Base-by-base conservation (phyloP, 2,888 invertebrate genomes). In the Exocentrus adspersus region DNA sequence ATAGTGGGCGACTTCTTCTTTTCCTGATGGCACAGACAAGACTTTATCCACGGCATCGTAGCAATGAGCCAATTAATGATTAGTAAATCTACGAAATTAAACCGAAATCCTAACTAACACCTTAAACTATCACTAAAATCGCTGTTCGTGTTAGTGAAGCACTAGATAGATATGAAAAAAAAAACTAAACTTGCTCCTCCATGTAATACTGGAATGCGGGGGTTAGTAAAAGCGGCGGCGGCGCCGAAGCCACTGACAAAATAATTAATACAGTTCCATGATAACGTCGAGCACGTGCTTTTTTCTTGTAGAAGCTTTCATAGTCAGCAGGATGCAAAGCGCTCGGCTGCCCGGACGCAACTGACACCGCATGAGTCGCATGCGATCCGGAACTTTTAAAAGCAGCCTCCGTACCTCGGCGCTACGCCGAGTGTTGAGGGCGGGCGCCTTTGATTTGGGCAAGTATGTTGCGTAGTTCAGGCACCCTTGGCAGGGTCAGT, bases 41-140 rank as follows among this genome's bases (percentile, higher is more conserved):
- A 82, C 71, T 82, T 83, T 72, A 84, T 82, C 84, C 84, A 84
- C 75, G 83, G 83, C 84, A 84, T 84, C 69, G 67, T 70, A 61
- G 20, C 14, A 41, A n/a, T n/a, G n/a, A 52, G 37, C 57, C 42
- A 53, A 51, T 60, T 28, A 53, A 30, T 43, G n/a, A n/a, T n/a
- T n/a, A n/a, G n/a, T 28, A 59, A 24, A 50, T 51, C n/a, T n/a
- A 37, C n/a, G 2, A 37, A 12, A 37, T 12, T 37, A 9, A 50
- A 50, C 42, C 24, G 9, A n/a, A 28, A 28, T 41, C 19, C 3
- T 46, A 57, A 53, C 21, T 7, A 43, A 60, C 51, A 60, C 60
- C 28, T 52, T 54, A 56, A 50, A 60, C 52, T 42, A 60, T 9
- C 41, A 59, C 59, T 50, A 50, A 41, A 10, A 57, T 28, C 12